Evolutionary conservation across 2,797 vertebrate genomes (phyloP).

Genomic region (Spheniscus humboldti): DNA sequence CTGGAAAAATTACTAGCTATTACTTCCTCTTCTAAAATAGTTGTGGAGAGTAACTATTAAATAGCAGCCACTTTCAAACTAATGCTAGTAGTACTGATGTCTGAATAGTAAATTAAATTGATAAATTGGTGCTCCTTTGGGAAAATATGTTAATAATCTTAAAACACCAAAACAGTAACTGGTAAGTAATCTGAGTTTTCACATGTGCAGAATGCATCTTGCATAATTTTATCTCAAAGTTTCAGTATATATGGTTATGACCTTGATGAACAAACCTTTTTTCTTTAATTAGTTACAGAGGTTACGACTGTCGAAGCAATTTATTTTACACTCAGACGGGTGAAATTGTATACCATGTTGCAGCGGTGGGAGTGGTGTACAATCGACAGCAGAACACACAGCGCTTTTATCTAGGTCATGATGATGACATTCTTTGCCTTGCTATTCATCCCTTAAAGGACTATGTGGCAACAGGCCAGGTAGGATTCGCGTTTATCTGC

Average conservation of each 20-base stretch:
- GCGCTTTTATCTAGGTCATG: conserved; percentile 95
- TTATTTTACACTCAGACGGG: conserved; percentile 98
- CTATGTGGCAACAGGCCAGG: conserved; percentile 97
- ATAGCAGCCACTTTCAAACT: not conserved
- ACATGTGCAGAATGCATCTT: not conserved
- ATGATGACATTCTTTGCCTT: conserved; percentile 96
- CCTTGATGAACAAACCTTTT: not conserved
- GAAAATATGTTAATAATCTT: not conserved
- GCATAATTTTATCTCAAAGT: not conserved
- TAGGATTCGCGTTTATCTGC: conserved; percentile 51
- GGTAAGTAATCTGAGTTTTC: not conserved
- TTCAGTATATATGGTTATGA: not conserved
- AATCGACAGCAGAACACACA: conserved; percentile 97
- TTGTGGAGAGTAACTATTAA: not conserved
- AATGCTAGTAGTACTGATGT: not conserved
- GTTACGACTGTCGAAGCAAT: conserved; percentile 87
- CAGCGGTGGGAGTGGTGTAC: conserved; percentile 94
- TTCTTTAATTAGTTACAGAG: conserved; percentile 79
- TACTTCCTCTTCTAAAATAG: not conserved
- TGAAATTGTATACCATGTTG: conserved; percentile 97
- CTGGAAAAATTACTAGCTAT: not conserved
- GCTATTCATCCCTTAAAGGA: conserved; percentile 95
- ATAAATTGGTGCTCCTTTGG: not conserved
- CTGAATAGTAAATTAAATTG: not conserved
- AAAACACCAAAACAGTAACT: not conserved